Evolutionary conservation across 2,797 vertebrate species (phyloP), one percentile per base, ranked within the genome.

Genomic region (Streptopelia turtur): DNA sequence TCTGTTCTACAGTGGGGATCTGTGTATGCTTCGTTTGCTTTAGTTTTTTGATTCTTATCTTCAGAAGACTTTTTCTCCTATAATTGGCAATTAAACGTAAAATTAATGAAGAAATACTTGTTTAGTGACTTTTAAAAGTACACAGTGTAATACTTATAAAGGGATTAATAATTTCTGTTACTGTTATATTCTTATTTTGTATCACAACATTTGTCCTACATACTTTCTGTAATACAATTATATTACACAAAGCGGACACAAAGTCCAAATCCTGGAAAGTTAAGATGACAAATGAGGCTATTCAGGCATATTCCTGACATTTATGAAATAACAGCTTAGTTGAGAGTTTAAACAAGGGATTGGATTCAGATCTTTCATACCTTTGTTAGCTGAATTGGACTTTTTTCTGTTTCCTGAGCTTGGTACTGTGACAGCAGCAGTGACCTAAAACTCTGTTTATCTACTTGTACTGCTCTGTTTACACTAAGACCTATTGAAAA

Each of bases 381-480:
- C 97, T 98, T 87, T 30, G 31, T 79, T 30, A 41, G 83, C 65
- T 64, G 77, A 74, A 82, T 1, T 11, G 68, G 47, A 35, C 13
- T 20, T 13, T 87, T 83, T 55, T 86, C 89, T 22, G 53, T 90
- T 88, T 96, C 95, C 33, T 93, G 93, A 47, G 89, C 95, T 77
- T 83, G 90, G 61, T 96, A 76, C 80, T 96, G 91, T 74, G 74
- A 65, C 83, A 87, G 27, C 53, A 59, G 84, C 68, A 72, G 68
- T 23, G 89, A 39, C 25, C 49, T 80, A 55, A 94, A 91, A 45
- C n/a, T 96, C 72, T 71, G 83, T 90, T 94, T 92, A 72, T 98
- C 97, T 81, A 87, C 96, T 97, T 98, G 97, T 39, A 97, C 84
- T 45, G 96, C 91, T 74, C 92, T 97, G 64, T 94, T 97, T 89